phyloP scores from a whole-genome alignment of 2,888 invertebrate species.

The Bembecia ichneumoniformis region DNA sequence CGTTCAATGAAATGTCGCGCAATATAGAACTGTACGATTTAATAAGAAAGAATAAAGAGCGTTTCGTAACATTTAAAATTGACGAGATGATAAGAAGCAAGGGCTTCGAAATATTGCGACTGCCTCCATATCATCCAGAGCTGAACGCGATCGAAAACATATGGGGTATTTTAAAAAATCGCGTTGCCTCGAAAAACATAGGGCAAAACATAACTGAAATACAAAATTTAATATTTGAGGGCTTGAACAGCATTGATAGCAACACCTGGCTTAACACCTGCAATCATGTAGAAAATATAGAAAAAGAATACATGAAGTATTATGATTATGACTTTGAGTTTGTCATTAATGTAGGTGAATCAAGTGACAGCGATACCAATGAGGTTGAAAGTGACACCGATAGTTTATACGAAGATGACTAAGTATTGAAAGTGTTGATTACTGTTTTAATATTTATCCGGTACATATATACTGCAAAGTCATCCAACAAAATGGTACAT shows the following conservation, averaged over 20 bases:
- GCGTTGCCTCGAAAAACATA: conserved; percentile 8
- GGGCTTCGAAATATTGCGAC: conserved; percentile 9
- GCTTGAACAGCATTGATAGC: conserved; percentile 1
- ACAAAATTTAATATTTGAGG: background rate
- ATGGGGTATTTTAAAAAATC: conserved; percentile 12
- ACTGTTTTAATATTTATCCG: too few relatives aligned
- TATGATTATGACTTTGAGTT: background rate
- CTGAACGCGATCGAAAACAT: conserved; percentile 11
- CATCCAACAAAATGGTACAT: too few relatives aligned
- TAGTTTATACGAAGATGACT: too few relatives aligned
- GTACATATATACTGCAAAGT: too few relatives aligned
- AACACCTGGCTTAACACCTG: conserved; percentile 8
- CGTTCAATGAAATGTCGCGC: background rate
- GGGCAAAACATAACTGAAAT: conserved; percentile 7
- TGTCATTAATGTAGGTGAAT: background rate
- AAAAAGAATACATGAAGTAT: conserved; percentile 3
- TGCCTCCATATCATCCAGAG: conserved; percentile 12
- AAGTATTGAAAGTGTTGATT: too few relatives aligned
- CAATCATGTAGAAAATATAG: conserved; percentile 7
- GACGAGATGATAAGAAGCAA: conserved; percentile 9
- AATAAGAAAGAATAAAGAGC: conserved; percentile 7
- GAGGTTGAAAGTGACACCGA: background rate
- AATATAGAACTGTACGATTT: conserved; percentile 10
- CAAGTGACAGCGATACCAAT: background rate
- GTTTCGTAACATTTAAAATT: too few relatives aligned